Evolutionary conservation across 2,113 vertebrate genomes (phyloP), one percentile per base, ranked within the genome.

Genomic region (Cheilinus undulatus): DNA sequence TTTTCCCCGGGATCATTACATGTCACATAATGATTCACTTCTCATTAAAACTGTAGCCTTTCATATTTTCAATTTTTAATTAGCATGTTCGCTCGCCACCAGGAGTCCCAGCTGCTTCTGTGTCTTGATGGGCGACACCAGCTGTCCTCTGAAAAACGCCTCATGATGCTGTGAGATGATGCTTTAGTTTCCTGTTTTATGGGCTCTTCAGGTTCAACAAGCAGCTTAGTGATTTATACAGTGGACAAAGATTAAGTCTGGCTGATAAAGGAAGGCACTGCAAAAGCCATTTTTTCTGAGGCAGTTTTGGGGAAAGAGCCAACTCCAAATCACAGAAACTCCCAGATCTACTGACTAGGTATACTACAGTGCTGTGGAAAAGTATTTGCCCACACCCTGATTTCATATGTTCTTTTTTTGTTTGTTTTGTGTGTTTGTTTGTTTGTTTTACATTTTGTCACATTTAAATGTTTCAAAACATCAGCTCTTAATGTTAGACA

Each of bases 101-200:
- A 73, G 67, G 66, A 76, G 42, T 69, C 53, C 69, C 74, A 83
- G 87, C 83, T 86, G 85, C 65, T 81, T 74, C 46, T 73, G 54
- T 46, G 32, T 72, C 40, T 68, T 79, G 53, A 84, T 81, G 51
- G 45, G 60, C 5, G n/a, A 62, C 62, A 52, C 78, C 83, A 86
- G 85, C 81, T 83, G 79, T 86, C 73, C 54, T 53, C 38, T 22
- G 32, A 59, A 46, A 63, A 59, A 59, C 48, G 58, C 52, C n/a
- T 49, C 63, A 60, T 36, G 23, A 65, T 43, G 30, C 42, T 43
- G 42, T 43, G 42, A 14, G 22, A 17, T 76, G 26, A 52, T 30
- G 24, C 46, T 40, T 65, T 12, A 24, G 48, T 34, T 10, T 38
- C n/a, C 24, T 22, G 8, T 13, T 58, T 49, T 56, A 50, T 27